Percentiles rank a stretch among this genome's conserved stretches.
Conservation (phyloP, 2,113 vertebrate genomes). For the Notothenia rossii region DNA sequence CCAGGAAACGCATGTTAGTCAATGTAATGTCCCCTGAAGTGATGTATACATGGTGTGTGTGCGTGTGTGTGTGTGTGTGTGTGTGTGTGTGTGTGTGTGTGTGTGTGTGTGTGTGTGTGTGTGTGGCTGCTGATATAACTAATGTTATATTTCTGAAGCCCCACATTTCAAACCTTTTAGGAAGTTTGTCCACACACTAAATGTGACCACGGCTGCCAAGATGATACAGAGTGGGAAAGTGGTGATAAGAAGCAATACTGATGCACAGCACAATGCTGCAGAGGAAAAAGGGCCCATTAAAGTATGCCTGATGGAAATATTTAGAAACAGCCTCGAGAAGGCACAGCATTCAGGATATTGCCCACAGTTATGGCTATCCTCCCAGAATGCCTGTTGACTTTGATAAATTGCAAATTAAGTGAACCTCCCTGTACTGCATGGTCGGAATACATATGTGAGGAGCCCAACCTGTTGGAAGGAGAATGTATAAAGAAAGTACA, state of each 20-base stretch:
- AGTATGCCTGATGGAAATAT: neutral
- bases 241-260: slow-evolving; percentile 8
- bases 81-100: too few relatives aligned
- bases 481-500: neutral
- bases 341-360: neutral
- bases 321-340: neutral
- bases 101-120: slow-evolving; percentile 16
- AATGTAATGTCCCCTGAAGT: too few relatives aligned
- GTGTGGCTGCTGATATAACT: neutral
- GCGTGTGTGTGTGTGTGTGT: too few relatives aligned
- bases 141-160: slow-evolving; percentile 42
- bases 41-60: too few relatives aligned
- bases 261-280: neutral
- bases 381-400: neutral
- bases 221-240: neutral
- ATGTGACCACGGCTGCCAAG: slow-evolving; percentile 18
- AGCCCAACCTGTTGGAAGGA: neutral
- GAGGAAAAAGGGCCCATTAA: neutral
- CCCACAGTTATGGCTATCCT: neutral
- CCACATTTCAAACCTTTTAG: slow-evolving; percentile 9
- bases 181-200: slow-evolving; percentile 46
- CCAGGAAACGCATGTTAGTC: too few relatives aligned
- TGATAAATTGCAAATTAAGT: neutral
- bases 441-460: neutral
- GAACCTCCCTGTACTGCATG: neutral